Evolutionary conservation across 2,888 invertebrate species (phyloP), one percentile per base, ranked within the genome.

Genomic region (Sinodicranocentrus sp.): DNA sequence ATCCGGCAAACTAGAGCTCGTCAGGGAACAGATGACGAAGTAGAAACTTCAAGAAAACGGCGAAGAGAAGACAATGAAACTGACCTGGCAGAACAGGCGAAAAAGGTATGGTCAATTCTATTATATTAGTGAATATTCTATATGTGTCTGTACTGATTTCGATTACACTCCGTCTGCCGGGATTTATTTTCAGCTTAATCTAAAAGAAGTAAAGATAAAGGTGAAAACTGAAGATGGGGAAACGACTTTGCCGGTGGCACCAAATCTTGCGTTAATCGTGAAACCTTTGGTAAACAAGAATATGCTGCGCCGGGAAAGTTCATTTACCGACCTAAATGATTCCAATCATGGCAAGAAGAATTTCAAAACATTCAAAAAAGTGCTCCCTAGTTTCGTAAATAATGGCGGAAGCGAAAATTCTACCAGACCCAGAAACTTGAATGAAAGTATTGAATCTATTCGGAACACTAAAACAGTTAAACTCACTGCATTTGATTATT

Each of bases 361-460:
- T 67, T 86, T 75, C 43, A 86, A 86, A 44, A 65, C 57, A 26
- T 86, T 86, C 39, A 65, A 44, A 8, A 86, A 86, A 48, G 78
- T 84, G 0, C 21, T 73, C 6, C 75, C 86, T 10, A 43, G 8
- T 0, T 71, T 79, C 52, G n/a, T 48, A 13, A 6, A 13, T 65
- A 43, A 17, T 10, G 65, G 5, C 8, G n/a, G 17, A 65, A 65
- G 10, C 43, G 17, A 25, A 8, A 61, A 61, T 26, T 3, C 8
- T 48, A 33, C 33, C 48, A 54, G 23, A 17, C 33, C 5, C 39
- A 21, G 1, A 26, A 43, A 43, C 13, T 2, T 65, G 21, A 65
- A 65, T 21, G 43, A 17, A 8, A 65, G 28, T 19, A 65, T 43
- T 10, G 67, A 75, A 6, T 25, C 65, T 5, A 63, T 54, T 44